Evolutionary conservation across 2,888 invertebrate species (phyloP).

Genomic region (Lysandra coridon): DNA sequence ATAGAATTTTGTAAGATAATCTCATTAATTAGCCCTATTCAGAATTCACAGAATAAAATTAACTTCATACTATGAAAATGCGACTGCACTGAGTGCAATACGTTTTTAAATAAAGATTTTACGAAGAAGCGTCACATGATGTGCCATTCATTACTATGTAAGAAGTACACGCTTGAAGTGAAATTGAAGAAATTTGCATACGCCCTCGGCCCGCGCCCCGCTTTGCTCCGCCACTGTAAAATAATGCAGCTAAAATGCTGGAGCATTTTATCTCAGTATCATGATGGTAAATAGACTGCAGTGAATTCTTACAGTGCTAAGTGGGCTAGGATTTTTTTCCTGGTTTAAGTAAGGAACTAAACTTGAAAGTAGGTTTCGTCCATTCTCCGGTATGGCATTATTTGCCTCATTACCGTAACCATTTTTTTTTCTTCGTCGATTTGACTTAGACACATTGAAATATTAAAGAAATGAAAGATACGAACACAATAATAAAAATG

Average conservation of each 20-base stretch:
- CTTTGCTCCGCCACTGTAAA: background rate
- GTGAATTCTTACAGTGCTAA: background rate
- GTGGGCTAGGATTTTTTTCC: background rate
- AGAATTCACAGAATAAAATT: background rate
- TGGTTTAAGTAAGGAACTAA: background rate
- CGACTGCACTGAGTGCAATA: background rate
- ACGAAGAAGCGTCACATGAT: constrained; percentile 18
- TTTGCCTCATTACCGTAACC: too few relatives aligned
- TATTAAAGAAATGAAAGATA: too few relatives aligned
- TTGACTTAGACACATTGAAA: too few relatives aligned
- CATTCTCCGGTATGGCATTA: too few relatives aligned
- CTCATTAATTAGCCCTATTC: too few relatives aligned
- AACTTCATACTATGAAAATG: background rate
- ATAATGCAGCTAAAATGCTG: constrained; percentile 9
- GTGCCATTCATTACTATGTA: constrained; percentile 32
- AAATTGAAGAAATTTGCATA: constrained; percentile 36
- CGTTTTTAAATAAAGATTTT: background rate
- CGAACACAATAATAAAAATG: too few relatives aligned
- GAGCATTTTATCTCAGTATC: constrained; percentile 4
- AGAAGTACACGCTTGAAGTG: constrained; percentile 28
- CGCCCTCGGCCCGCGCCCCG: background rate
- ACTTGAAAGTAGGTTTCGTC: background rate
- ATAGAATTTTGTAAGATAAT: too few relatives aligned
- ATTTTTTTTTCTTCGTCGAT: too few relatives aligned
- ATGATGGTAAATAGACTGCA: background rate